Base-by-base conservation (phyloP, 2,113 vertebrate species). In the Hemiprocne comata region DNA sequence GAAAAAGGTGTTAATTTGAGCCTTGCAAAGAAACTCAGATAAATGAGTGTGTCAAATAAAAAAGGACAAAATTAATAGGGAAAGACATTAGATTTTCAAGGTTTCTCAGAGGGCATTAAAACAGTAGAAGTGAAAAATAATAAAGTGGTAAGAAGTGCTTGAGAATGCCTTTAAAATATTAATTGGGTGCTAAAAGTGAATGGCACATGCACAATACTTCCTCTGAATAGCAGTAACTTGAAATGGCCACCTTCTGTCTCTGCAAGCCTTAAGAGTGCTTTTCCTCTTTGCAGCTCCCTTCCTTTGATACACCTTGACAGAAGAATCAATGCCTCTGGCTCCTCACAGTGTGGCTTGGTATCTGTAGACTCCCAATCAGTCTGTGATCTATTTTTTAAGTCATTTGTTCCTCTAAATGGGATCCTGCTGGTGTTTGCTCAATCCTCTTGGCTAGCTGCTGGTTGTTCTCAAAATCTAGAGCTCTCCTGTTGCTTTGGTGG, bases 331-430 rank as follows among this genome's bases (percentile, higher is more conserved):
- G 4, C 75, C 89, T 87, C 62, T 83, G 87, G 67, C 71, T 90
- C 50, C 76, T 93, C 4, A 0, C 71, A 62, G 57, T n/a, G 29
- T 74, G 53, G 42, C 50, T 89, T 85, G 74, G 74, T 93, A 89
- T 53, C 66, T 95, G 73, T 75, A 88, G 77, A 65, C 81, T 76
- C 33, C 48, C 71, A 28, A 71, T 25, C 74, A 73, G 50, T 38
- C 86, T 96, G 44, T 92, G 72, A 91, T 95, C 23, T 87, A 69
- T 93, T 94, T 93, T 94, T 94, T 28, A 96, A 95, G 71, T 62
- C 40, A 80, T 87, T 96, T 95, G 54, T 96, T 76, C 34, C 48
- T 93, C 85, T 91, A 60, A 96, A 83, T 95, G 95, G 25, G 36
- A 80, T 85, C 53, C 70, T 72, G 65, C 72, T 94, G 92, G 42